phyloP scores from a whole-genome alignment of 2,888 invertebrate species.

The Sympetrum striolatum region DNA sequence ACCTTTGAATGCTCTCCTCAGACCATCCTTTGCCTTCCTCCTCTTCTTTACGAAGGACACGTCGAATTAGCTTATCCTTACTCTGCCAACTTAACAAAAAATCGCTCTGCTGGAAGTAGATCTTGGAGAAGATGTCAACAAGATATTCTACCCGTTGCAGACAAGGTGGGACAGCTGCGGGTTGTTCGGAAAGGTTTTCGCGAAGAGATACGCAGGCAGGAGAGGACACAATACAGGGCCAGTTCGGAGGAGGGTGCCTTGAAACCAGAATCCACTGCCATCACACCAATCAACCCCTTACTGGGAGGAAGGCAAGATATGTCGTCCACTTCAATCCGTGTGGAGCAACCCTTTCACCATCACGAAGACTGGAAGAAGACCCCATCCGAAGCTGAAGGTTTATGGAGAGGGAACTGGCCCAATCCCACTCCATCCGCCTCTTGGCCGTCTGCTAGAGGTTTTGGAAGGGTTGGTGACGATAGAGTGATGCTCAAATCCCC shows the following conservation, averaged over 20 bases:
- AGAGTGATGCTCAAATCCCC: constrained; percentile 38
- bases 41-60: neutral
- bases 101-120: constrained; percentile 29
- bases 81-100: constrained; percentile 21
- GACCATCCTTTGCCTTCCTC: neutral
- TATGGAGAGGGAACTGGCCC: constrained; percentile 4
- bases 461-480: constrained; percentile 4
- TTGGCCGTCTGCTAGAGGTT: constrained; percentile 22
- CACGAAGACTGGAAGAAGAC: neutral
- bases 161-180: constrained; percentile 38
- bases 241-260: neutral
- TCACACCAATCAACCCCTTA: neutral
- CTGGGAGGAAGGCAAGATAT: neutral
- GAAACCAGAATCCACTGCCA: neutral
- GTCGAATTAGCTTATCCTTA: neutral
- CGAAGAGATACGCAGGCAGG: constrained; percentile 15
- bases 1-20: neutral
- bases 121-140: constrained; percentile 42
- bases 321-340: neutral
- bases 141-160: constrained; percentile 43
- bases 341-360: neutral
- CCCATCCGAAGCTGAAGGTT: neutral
- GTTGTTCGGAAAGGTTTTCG: constrained; percentile 29
- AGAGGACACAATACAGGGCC: constrained; percentile 13
- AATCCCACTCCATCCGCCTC: constrained; percentile 18